Conservation (phyloP, 2,113 vertebrate genomes). For the Caranx ignobilis region DNA sequence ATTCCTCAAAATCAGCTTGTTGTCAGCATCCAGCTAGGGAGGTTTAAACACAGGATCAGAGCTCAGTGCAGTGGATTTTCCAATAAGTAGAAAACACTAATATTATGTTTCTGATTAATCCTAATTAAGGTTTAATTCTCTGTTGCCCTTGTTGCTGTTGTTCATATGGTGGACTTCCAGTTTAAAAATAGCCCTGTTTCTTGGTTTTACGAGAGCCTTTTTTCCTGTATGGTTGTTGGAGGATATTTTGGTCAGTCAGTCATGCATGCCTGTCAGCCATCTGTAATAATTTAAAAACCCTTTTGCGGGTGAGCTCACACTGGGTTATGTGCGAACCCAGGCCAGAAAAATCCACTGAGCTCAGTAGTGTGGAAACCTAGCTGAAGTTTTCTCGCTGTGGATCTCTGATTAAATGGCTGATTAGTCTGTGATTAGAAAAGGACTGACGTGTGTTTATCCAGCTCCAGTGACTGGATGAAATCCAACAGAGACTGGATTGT, state of each 20-base stretch:
- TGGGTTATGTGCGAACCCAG: slow-evolving; percentile 29
- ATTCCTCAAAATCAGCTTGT: slow-evolving; percentile 2
- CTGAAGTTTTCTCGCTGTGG: slow-evolving; percentile 33
- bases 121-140: slow-evolving; percentile 15
- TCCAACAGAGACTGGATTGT: slow-evolving; percentile 20
- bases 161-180: not conserved
- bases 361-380: slow-evolving; percentile 59
- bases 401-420: slow-evolving; percentile 59
- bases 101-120: slow-evolving; percentile 16
- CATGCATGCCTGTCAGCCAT: slow-evolving; percentile 61
- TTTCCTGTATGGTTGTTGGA: slow-evolving; percentile 38
- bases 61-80: not conserved
- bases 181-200: slow-evolving; percentile 55
- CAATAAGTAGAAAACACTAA: not conserved
- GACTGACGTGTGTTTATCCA: slow-evolving; percentile 46
- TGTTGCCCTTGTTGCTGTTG: slow-evolving; percentile 6
- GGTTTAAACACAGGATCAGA: not conserved
- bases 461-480: slow-evolving; percentile 29
- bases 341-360: slow-evolving; percentile 51
- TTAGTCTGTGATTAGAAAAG: slow-evolving; percentile 57
- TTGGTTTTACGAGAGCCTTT: slow-evolving; percentile 14
- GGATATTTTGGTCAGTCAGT: slow-evolving; percentile 54
- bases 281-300: slow-evolving; percentile 68
- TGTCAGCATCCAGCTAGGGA: not conserved
- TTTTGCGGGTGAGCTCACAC: slow-evolving; percentile 44